A percentile compares a stretch with the other conserved stretches of the same genome.
These are phyloP conservation scores for Plotosus lineatus DNA, from an alignment of 2,113 vertebrate species.

Conservation along the genomic window DNA sequence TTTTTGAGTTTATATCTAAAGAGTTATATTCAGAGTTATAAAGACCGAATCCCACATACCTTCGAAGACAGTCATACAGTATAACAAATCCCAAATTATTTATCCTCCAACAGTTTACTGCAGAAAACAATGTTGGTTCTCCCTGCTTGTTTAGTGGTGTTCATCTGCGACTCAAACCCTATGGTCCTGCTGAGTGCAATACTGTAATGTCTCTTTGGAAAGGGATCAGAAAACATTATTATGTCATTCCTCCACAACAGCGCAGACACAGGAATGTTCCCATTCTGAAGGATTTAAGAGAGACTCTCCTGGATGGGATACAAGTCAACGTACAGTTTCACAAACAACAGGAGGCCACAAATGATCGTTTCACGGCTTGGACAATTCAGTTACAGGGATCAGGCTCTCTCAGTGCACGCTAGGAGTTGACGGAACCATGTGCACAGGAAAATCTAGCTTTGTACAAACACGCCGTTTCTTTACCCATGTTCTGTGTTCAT, in stretches of 20 bases:
- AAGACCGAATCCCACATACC: background rate
- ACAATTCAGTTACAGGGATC: conserved; percentile 59
- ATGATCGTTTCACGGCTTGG: conserved; percentile 58
- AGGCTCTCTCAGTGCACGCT: background rate
- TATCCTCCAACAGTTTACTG: background rate
- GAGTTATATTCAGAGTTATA: background rate
- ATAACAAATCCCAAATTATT: background rate
- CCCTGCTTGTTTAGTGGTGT: conserved; percentile 25
- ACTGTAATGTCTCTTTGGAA: conserved; percentile 61
- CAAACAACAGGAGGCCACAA: conserved; percentile 47
- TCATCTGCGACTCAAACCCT: conserved; percentile 46
- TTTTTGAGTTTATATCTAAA: background rate
- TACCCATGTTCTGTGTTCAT: background rate
- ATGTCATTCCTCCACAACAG: conserved; percentile 59
- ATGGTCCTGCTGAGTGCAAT: conserved; percentile 45
- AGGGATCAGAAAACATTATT: conserved; percentile 59
- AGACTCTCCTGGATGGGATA: conserved; percentile 62
- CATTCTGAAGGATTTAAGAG: conserved; percentile 62
- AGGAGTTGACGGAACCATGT: background rate
- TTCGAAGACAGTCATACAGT: background rate
- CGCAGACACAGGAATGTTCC: conserved; percentile 63
- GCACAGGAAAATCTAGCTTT: background rate
- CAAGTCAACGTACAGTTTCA: conserved; percentile 59
- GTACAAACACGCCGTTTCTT: background rate
- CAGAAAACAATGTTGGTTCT: background rate